A percentile compares a stretch with the other conserved stretches of the same genome.
These are phyloP conservation scores for Busseola fusca DNA, from an alignment of 2,888 invertebrate genomes.

Conservation along the genomic window DNA sequence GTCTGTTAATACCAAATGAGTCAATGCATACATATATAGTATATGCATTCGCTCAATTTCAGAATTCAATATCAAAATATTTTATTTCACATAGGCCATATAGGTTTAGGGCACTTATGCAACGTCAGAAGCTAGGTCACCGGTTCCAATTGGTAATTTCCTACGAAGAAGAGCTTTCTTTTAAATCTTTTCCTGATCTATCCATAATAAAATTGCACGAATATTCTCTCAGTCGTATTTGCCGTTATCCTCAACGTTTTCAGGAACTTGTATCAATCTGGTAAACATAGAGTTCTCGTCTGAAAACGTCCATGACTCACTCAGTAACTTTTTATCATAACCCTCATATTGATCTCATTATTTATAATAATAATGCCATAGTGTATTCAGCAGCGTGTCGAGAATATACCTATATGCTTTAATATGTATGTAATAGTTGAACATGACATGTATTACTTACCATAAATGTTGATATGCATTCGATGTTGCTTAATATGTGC, in stretches of 20 bases:
- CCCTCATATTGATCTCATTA: neutral
- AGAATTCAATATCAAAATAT: too few species aligned
- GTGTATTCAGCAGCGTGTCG: neutral
- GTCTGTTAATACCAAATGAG: neutral
- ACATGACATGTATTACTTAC: conserved; percentile 6
- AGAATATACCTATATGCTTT: neutral
- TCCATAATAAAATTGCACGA: neutral
- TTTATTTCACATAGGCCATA: too few species aligned
- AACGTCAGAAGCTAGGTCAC: too few species aligned
- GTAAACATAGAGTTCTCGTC: neutral
- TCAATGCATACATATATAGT: neutral
- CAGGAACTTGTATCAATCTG: neutral
- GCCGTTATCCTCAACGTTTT: neutral
- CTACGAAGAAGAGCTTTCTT: neutral
- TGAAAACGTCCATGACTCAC: neutral
- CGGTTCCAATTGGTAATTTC: too few species aligned
- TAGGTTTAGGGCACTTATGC: too few species aligned
- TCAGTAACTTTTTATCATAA: neutral
- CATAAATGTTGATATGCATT: conserved; percentile 1
- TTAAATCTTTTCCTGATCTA: too few species aligned
- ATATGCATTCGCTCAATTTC: too few species aligned
- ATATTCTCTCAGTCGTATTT: neutral
- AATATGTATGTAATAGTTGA: neutral
- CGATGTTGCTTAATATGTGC: neutral
- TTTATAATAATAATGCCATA: neutral